Evolutionary conservation across 2,888 invertebrate species (phyloP).

Genomic region (Pollenia amentaria): DNA sequence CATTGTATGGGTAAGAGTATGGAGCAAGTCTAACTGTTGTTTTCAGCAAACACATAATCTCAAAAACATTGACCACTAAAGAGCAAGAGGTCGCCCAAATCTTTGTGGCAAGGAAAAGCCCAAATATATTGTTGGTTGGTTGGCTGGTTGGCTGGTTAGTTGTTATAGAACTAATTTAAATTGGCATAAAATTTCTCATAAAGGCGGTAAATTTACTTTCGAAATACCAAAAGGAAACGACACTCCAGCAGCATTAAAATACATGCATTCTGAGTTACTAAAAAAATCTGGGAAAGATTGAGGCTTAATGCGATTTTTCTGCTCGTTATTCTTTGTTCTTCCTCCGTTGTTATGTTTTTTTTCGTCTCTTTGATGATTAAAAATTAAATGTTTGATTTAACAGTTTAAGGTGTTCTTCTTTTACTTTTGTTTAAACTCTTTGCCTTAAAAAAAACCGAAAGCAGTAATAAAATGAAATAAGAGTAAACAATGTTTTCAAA

Average conservation of each 20-base stretch:
- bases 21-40: conserved; percentile 28
- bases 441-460: conserved; percentile 8
- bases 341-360: background rate
- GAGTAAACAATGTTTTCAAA: background rate
- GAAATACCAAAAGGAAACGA: conserved; percentile 10
- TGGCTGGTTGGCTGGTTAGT: conserved; percentile 4
- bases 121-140: conserved; percentile 22
- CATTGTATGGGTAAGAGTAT: conserved; percentile 1
- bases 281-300: background rate
- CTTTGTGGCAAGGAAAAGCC: conserved; percentile 20
- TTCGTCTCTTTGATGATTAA: conserved; percentile 51
- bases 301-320: conserved; percentile 1
- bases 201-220: conserved; percentile 63
- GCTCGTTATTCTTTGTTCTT: background rate
- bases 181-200: conserved; percentile 60
- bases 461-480: conserved; percentile 9
- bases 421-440: conserved; percentile 1
- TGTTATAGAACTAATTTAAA: conserved; percentile 66
- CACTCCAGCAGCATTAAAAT: background rate
- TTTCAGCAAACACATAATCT: background rate
- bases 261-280: background rate
- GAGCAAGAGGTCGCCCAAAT: conserved; percentile 60
- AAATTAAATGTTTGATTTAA: conserved; percentile 66
- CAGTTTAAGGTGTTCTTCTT: conserved; percentile 27
- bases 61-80: conserved; percentile 23